A percentile compares a stretch with the other conserved stretches of the same genome.
These are phyloP conservation scores for Allolobophora icterica DNA, from an alignment of 2,888 invertebrate species.

Conservation along the genomic window DNA sequence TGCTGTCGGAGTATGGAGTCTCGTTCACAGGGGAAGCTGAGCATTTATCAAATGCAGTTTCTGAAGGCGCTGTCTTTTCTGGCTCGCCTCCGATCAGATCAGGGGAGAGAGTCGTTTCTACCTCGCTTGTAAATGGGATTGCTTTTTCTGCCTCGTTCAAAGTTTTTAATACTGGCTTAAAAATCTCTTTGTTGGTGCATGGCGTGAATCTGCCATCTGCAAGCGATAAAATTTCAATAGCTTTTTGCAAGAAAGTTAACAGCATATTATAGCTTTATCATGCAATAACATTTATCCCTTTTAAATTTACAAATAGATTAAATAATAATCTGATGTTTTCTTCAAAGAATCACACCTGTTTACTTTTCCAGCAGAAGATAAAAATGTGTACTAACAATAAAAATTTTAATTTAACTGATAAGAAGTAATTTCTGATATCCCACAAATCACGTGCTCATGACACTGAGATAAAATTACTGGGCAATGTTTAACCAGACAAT, in stretches of 20 bases:
- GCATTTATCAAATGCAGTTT: neutral
- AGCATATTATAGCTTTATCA: neutral
- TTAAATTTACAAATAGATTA: neutral
- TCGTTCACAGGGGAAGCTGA: neutral
- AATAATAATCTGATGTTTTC: neutral
- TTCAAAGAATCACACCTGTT: neutral
- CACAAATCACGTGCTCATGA: neutral
- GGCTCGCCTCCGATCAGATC: neutral
- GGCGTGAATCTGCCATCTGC: constrained; percentile 15
- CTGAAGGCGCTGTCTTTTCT: neutral
- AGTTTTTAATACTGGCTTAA: constrained; percentile 18
- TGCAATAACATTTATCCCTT: neutral
- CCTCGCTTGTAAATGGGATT: neutral
- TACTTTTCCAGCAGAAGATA: neutral
- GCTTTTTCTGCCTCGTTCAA: neutral
- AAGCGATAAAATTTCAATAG: neutral
- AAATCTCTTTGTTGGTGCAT: constrained; percentile 5
- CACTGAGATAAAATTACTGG: neutral
- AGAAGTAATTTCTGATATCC: neutral
- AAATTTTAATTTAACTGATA: neutral
- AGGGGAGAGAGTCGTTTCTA: neutral
- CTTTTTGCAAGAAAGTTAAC: neutral
- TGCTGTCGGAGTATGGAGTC: neutral
- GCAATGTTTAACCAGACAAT: neutral
- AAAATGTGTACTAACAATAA: neutral